Base-by-base conservation (phyloP, 2,797 vertebrate species). In the Bradypus variegatus region DNA sequence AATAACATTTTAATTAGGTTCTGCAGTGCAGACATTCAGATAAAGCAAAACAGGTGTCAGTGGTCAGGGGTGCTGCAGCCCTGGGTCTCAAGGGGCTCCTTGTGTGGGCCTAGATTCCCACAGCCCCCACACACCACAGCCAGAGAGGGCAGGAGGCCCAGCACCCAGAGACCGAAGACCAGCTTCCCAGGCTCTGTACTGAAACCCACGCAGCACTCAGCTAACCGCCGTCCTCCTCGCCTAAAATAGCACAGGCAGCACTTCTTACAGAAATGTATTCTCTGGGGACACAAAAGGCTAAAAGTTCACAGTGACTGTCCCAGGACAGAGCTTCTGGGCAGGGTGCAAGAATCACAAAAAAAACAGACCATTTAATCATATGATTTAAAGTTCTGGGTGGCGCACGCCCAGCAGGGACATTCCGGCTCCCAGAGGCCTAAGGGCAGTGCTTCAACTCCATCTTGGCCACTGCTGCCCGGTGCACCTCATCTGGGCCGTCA, bases 401-500 rank as follows among this genome's bases (percentile, higher is more conserved):
- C 1, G 19, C 2, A 4, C 2, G 65, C n/a, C 62, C 6, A 2
- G 48, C 4, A 25, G 55, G 13, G 55, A 23, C 1, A 1, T 19
- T 4, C 58, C 0, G n/a, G 16, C 33, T 69, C 50, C 33, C 16
- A 14, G 0, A 1, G 5, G 23, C 29, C 53, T 81, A 89, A 3
- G 3, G 9, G 38, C 45, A 58, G 45, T 45, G 86, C 89, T 95
- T 96, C 73, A 96, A 64, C 94, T 97, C 97, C 41, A 93, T 76
- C 96, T 96, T 96, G 55, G 96, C 97, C 29, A 96, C 91, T 0
- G 50, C 67, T 3, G 89, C 80, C 75, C 70, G 90, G 86, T 95
- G 97, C 82, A 95, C 94, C 80, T 96, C 76, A 0, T 97, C 62
- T 0, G 97, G 96, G 65, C 95, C 94, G 0, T 97, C 96, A 0